phyloP scores from a whole-genome alignment of 2,888 invertebrate genomes.

The Allophyes oxyacanthae region DNA sequence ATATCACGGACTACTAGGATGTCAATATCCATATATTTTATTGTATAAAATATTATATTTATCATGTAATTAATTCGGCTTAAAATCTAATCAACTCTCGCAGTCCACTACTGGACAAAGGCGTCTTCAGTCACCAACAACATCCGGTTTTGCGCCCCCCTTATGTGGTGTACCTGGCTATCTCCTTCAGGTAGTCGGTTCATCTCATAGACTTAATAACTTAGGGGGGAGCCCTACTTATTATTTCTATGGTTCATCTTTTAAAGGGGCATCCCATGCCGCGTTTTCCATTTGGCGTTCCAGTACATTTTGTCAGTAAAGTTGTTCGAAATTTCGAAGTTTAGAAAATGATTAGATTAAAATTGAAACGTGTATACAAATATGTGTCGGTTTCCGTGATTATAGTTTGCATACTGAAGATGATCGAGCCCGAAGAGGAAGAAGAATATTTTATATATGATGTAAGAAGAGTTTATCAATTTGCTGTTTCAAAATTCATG shows the following conservation, averaged over 20 bases:
- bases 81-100: slow-evolving; percentile 9
- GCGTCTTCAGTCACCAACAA: too few relatives aligned
- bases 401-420: slow-evolving; percentile 11
- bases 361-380: slow-evolving; percentile 22
- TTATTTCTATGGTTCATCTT: too few relatives aligned
- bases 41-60: not conserved
- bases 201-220: too few relatives aligned
- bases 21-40: too few relatives aligned
- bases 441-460: slow-evolving; percentile 22
- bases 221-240: too few relatives aligned
- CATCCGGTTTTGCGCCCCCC: not conserved
- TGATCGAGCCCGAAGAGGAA: slow-evolving; percentile 6
- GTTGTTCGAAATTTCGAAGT: not conserved
- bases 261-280: too few relatives aligned
- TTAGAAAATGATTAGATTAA: slow-evolving; percentile 30
- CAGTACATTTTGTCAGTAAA: too few relatives aligned
- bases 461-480: slow-evolving; percentile 18
- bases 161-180: not conserved
- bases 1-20: too few relatives aligned
- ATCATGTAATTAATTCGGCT: slow-evolving; percentile 2
- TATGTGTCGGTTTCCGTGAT: slow-evolving; percentile 8
- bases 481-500: not conserved
- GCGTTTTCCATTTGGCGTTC: too few relatives aligned
- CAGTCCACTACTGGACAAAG: not conserved
- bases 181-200: too few relatives aligned